Base-by-base conservation (phyloP, 2,888 invertebrate genomes). In the Phasia obesa region DNA sequence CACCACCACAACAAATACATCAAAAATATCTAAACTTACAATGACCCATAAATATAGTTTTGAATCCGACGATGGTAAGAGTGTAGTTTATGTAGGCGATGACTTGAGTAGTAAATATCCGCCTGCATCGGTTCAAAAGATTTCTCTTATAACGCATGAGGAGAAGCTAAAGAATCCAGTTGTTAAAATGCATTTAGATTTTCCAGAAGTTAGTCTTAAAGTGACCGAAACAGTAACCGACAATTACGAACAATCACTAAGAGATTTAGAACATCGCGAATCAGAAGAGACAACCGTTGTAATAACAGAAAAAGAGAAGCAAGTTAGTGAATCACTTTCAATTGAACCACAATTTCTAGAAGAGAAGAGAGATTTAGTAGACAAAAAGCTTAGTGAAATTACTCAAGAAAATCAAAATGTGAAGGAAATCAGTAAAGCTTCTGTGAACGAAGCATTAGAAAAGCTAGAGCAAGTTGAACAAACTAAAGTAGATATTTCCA, bases 131-230 rank as follows among this genome's bases (percentile, higher is more conserved):
- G 87, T 88, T 42, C 88, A 89, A 85, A 93, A 93, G 88, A 93
- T 95, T 86, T 93, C 94, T 76, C 90, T 95, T 53, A 95, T 95
- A 84, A 95, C 95, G 5, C 95, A 95, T 81, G 95, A 95, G 90
- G 94, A 95, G 91, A 93, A 94, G 85, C 93, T 93, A 90, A 91
- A 94, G 87, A 93, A 94, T 81, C 95, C 95, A 13, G 93, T 94
- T 55, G 92, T 94, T 91, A 92, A 93, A 90, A 87, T 94, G 91
- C 92, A 94, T 92, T 92, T 94, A 93, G 91, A 94, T 92, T 92
- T 91, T 84, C 91, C 91, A 17, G 88, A 89, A 85, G 88, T 90
- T 78, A 90, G 89, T 80, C 87, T 91, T 81, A 87, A 88, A 80
- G 89, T 91, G 44, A 89, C 88, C 15, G 88, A 91, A 84, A 91